Conservation (phyloP, 1,140 invertebrate species). For the Drosophila orosa region DNA sequence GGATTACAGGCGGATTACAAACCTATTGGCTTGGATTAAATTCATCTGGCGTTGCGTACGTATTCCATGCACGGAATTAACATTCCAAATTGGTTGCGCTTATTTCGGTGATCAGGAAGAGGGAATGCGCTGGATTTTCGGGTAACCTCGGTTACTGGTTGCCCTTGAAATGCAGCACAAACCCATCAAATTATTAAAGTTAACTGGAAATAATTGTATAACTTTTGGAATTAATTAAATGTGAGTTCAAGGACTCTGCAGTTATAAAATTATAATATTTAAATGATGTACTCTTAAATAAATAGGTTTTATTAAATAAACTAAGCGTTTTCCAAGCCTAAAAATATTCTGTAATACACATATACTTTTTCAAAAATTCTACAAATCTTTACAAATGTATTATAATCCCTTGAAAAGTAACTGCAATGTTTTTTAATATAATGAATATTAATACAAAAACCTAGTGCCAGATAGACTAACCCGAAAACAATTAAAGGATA, state of each 20-base stretch:
- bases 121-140: not conserved
- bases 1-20: constrained; percentile 24
- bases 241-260: not conserved
- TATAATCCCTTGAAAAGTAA: not conserved
- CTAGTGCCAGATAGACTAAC: not conserved
- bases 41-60: constrained; percentile 14
- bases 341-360: too few species aligned
- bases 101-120: not conserved
- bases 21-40: constrained; percentile 37
- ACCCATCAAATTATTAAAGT: too few species aligned
- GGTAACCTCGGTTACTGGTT: not conserved
- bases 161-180: too few species aligned
- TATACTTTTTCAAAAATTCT: too few species aligned
- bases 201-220: too few species aligned
- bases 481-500: not conserved
- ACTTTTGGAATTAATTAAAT: not conserved
- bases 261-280: not conserved
- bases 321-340: too few species aligned
- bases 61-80: constrained; percentile 24
- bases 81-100: constrained; percentile 37
- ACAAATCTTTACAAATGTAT: too few species aligned
- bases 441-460: not conserved
- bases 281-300: not conserved
- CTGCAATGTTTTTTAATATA: not conserved
- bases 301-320: not conserved